Base-by-base conservation (phyloP, 2,113 vertebrate genomes). In the Sceloporus tristichus region DNA sequence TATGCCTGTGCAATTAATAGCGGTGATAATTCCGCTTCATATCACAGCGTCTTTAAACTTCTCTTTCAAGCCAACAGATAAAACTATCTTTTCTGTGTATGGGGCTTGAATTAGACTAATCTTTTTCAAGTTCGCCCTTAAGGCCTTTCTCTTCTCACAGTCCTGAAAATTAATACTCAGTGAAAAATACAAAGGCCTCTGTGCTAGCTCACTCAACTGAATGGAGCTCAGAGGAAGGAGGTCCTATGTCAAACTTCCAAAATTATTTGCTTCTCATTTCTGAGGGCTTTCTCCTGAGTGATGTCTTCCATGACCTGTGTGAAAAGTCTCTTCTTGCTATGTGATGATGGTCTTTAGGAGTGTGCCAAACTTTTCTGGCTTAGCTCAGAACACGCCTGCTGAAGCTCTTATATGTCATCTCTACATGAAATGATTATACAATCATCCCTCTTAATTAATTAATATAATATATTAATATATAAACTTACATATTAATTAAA, bases 1-100 rank as follows among this genome's bases (percentile, higher is more conserved):
- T 97, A 98, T 95, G 95, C 93, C 94, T 93, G 89, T 95, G 93
- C 95, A 97, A 97, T 98, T 97, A 98, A 97, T 96, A 96, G 96
- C 84, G 88, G 91, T 93, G 91, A 96, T 97, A 95, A 97, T 97
- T 97, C 92, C 84, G 53, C 93, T 96, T 95, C 87, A n/a, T 96
- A 97, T 95, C 95, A 94, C 95, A 95, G 91, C 0, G 88, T 93
- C 95, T 96, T 97, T 95, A 94, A 95, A 96, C 92, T 96, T 96
- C 93, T 92, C 91, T 96, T 97, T 97, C 91, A 95, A 94, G 93
- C 16, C 89, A 87, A 92, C 89, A 96, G 95, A 97, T 96, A 97
- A 97, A 96, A 93, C 94, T 89, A 92, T 92, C 89, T 94, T 92
- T 94, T 95, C 92, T 92, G 93, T 93, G 89, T 92, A 68, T 79